Percentiles rank a stretch among this genome's conserved stretches.
Evolutionary conservation across 2,113 vertebrate species (phyloP).

Genomic region (Ameiurus melas): DNA sequence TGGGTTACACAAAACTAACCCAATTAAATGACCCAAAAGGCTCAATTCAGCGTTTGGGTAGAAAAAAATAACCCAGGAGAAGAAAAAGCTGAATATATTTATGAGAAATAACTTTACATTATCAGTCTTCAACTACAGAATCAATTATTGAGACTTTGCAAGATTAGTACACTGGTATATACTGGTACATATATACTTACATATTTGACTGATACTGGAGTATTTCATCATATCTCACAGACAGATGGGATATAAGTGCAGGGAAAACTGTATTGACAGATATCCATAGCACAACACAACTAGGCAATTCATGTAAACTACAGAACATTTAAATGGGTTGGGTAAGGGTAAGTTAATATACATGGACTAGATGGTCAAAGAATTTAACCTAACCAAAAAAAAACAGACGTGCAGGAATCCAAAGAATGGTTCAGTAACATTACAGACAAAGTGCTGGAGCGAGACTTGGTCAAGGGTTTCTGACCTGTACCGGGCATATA

Average conservation of each 20-base stretch:
- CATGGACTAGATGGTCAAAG: neutral
- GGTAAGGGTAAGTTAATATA: neutral
- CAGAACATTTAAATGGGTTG: neutral
- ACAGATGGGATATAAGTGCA: neutral
- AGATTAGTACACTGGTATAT: neutral
- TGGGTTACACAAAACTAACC: too few relatives aligned
- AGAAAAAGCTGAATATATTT: constrained; percentile 17
- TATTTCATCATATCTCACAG: neutral
- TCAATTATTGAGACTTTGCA: neutral
- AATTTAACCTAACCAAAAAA: neutral
- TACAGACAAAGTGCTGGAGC: neutral
- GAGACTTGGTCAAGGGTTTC: neutral
- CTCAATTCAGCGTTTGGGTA: too few relatives aligned
- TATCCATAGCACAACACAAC: neutral
- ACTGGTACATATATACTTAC: neutral
- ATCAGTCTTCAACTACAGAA: neutral
- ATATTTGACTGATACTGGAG: neutral
- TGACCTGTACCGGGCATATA: neutral
- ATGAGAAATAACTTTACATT: constrained; percentile 5
- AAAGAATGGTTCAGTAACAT: neutral
- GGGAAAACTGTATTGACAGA: neutral
- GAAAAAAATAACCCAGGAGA: neutral
- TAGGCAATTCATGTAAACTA: neutral
- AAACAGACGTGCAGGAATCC: neutral
- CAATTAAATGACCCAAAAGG: too few relatives aligned